These are phyloP conservation scores for Euphysa ruthae DNA, from an alignment of 30 jellyfish, hydroid and myxozoan genomes.

Conservation along the genomic window DNA sequence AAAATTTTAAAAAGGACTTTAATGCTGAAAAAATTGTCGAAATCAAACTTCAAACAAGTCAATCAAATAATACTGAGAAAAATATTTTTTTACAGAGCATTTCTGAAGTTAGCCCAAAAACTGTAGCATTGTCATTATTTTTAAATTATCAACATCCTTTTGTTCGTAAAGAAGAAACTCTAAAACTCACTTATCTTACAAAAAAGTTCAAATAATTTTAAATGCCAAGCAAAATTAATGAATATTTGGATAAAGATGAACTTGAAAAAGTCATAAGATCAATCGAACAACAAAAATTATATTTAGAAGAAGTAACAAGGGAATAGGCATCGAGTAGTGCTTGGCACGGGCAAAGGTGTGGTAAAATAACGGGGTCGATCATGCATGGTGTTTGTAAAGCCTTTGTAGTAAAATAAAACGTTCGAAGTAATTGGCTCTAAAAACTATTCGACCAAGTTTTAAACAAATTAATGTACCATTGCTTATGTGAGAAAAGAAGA, in stretches of 20 bases:
- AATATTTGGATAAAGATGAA: no score
- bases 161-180: not conserved
- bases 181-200: not conserved
- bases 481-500: not conserved
- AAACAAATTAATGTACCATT: not conserved
- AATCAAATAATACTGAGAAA: not conserved
- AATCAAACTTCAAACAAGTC: no score
- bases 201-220: no score
- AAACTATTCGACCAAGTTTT: not conserved
- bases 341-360: not conserved
- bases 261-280: not conserved
- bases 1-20: constrained; percentile 19
- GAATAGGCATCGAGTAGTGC: not conserved
- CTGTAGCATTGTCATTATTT: not conserved
- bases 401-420: not conserved
- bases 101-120: not conserved
- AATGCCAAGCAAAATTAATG: no score
- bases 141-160: not conserved
- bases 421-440: not conserved
- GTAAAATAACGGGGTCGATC: not conserved
- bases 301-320: not conserved
- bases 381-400: not conserved
- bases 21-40: no score
- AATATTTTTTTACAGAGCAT: not conserved
- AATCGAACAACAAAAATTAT: not conserved